Evolutionary conservation across 2,113 vertebrate species (phyloP).

Genomic region (Phrynocephalus versicolor): DNA sequence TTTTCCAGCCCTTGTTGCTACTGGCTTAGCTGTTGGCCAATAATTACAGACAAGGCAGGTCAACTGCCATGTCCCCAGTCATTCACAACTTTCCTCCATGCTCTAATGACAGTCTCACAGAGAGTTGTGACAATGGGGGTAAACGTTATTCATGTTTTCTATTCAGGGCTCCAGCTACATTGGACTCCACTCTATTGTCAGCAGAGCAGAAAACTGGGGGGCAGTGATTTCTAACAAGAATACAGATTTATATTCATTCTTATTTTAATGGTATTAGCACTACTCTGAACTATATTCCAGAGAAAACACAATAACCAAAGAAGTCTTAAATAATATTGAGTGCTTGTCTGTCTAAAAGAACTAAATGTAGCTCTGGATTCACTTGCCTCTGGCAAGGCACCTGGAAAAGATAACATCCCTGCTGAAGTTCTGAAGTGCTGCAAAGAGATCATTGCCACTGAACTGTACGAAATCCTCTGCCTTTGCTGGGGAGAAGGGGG

Average conservation of each 20-base stretch:
- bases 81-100: conserved; percentile 41
- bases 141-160: not conserved
- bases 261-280: too few species aligned
- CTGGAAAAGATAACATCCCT: too few species aligned
- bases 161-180: conserved; percentile 36
- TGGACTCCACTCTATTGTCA: conserved; percentile 8
- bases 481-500: too few species aligned
- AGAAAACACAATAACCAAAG: too few species aligned
- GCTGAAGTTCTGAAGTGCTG: too few species aligned
- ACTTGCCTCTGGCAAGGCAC: too few species aligned
- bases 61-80: conserved; percentile 46
- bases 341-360: too few species aligned
- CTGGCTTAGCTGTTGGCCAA: conserved; percentile 61
- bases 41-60: conserved; percentile 64
- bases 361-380: too few species aligned
- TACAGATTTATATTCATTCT: not conserved
- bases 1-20: conserved; percentile 47
- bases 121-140: conserved; percentile 39
- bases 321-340: too few species aligned
- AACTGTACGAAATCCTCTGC: too few species aligned
- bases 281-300: too few species aligned
- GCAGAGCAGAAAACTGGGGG: not conserved
- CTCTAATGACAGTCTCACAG: conserved; percentile 17
- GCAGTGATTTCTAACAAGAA: not conserved
- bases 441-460: too few species aligned